Evolutionary conservation across 2,888 invertebrate genomes (phyloP).

Genomic region (Scaptomyza cyrtandrae): DNA sequence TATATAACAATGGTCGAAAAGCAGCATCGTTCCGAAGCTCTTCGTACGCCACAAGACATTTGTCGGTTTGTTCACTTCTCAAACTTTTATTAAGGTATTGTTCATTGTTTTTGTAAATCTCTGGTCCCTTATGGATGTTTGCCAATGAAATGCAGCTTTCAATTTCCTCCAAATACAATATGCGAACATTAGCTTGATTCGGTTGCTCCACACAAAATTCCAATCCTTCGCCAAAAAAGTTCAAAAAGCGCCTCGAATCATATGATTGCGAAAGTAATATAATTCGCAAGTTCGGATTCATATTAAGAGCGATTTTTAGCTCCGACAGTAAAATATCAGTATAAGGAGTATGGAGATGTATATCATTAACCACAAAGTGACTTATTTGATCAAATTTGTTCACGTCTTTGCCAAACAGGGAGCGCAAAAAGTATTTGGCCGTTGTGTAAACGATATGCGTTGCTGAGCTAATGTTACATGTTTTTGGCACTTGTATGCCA

Average conservation of each 20-base stretch:
- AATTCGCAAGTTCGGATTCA: conserved; percentile 40
- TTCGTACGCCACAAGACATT: conserved; percentile 61
- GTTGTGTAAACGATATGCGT: conserved; percentile 59
- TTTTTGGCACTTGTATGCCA: conserved; percentile 52
- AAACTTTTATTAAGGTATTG: conserved; percentile 35
- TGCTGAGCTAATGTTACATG: conserved; percentile 31
- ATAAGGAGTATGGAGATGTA: conserved; percentile 56
- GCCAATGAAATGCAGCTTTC: conserved; percentile 31
- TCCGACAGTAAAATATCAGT: conserved; percentile 61
- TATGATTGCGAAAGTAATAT: conserved; percentile 51
- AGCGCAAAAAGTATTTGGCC: conserved; percentile 49
- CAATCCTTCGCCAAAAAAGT: conserved; percentile 56
- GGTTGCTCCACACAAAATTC: conserved; percentile 13
- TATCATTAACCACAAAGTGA: conserved; percentile 62
- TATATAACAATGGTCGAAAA: conserved; percentile 56
- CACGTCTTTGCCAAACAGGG: conserved; percentile 24
- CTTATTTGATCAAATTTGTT: conserved; percentile 39
- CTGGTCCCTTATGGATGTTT: conserved; percentile 30
- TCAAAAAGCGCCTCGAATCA: conserved; percentile 11
- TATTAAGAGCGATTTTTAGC: conserved; percentile 34
- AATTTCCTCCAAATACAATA: conserved; percentile 62
- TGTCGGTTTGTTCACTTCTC: conserved; percentile 53
- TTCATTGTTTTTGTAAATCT: conserved; percentile 38
- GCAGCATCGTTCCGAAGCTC: conserved; percentile 52
- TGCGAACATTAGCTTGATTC: background rate